Base-by-base conservation (phyloP, 2,888 invertebrate genomes). In the Serrognathus titanus region DNA sequence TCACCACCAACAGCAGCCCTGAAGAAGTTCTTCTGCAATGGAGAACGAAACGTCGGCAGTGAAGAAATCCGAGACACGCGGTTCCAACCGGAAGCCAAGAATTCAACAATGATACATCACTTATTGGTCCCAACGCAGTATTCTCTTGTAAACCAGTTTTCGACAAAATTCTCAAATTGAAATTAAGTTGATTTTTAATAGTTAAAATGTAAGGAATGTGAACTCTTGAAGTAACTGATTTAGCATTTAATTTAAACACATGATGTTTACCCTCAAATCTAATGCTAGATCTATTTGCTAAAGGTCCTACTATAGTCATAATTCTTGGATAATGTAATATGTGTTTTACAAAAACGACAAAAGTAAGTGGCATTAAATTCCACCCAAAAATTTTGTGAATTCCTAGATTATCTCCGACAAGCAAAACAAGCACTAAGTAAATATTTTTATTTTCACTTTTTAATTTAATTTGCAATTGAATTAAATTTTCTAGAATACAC, bases 351-450 rank as follows among this genome's bases (percentile, higher is more conserved):
- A 54, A 67, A 63, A 53, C 69, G 59, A 60, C 68, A 69, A 51
- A 49, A 67, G 57, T 61, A 57, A 9, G 48, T 61, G 6, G 63
- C 48, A 7, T 57, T 51, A 61, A 69, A 69, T 48, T 46, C 46
- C 62, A 66, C 3, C 68, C 67, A 11, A 67, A 56, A 43, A 68
- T 58, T n/a, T 54, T 51, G 54, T 69, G 64, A 5, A 66, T 41
- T 0, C 66, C 69, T 53, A 66, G 58, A 51, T 69, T 69, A 50
- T 69, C 69, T 6, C 68, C 69, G 40, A 64, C 57, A 36, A 68
- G 59, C 38, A 49, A 45, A 39, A 57, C 48, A 12, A 64, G 37
- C 16, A 46, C 38, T 60, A 67, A 67, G 51, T 63, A 57, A 12
- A 66, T 50, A 36, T 52, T 48, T 38, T 48, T 10, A 40, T 35